Evolutionary conservation across 2,888 invertebrate genomes (phyloP), one percentile per base, ranked within the genome.

Genomic region (Chamaedrilus cognettii): DNA sequence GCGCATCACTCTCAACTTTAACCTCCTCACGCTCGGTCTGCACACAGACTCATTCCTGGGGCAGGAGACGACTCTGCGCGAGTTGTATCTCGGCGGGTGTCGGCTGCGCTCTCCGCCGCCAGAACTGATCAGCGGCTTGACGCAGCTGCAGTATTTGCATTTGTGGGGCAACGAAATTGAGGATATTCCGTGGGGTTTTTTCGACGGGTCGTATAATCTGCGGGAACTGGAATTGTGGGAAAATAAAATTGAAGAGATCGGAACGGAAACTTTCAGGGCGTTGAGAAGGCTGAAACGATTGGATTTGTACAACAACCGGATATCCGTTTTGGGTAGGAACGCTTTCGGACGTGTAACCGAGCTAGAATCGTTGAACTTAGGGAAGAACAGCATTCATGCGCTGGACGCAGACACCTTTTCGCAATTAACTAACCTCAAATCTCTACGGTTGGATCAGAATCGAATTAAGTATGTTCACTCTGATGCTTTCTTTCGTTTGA

Each of bases 191-290:
- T n/a, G 31, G 19, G 60, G 63, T 30, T 64, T 68, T 31, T 74
- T 74, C 49, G 55, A 64, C 28, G 61, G 59, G 35, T 57, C 70
- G 15, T 26, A 30, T 11, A 58, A 70, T 4, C 64, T 74, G 23
- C 26, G 42, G 4, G 73, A 73, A 33, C 66, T 74, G n/a, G 58
- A 58, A 23, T 60, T 74, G 26, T 74, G 74, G 74, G 74, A 70
- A 5, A 74, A 74, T 60, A 50, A 51, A 15, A 50, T 74, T 23
- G 58, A 62, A n/a, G 23, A 34, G n/a, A 58, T 74, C 15, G 62
- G 69, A 5, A 68, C 63, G 11, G 57, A 66, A 7, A 65, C 67
- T 49, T 69, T 74, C 52, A 34, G 32, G 11, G 71, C 73, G 4
- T 60, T 74, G 19, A 57, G 64, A 33, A 65, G 61, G 7, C 69